Percentiles rank a stretch among this genome's conserved stretches.
Conservation (phyloP, 2,113 vertebrate species). For the Gobius niger region DNA sequence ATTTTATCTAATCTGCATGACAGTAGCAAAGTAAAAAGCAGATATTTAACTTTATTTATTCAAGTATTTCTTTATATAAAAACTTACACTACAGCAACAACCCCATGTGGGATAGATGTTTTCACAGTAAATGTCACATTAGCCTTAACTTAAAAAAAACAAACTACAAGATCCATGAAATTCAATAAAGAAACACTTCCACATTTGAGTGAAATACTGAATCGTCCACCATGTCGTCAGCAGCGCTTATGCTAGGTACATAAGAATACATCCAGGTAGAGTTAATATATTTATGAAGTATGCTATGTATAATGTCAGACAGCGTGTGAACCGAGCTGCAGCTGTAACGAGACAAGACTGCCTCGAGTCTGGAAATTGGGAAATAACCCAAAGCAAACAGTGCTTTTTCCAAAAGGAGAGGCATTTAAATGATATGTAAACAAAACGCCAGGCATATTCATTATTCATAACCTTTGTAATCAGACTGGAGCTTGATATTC, state of each 20-base stretch:
- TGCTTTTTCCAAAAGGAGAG: conserved; percentile 28
- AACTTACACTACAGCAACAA: conserved; percentile 75
- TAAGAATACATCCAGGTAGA: conserved; percentile 63
- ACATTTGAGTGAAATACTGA: conserved; percentile 51
- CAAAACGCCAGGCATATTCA: conserved; percentile 47
- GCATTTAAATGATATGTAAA: conserved; percentile 53
- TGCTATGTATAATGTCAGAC: conserved; percentile 53
- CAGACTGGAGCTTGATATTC: conserved; percentile 16
- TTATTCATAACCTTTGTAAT: conserved; percentile 11
- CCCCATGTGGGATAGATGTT: conserved; percentile 62
- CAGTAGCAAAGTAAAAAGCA: conserved; percentile 33
- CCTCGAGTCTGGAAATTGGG: conserved; percentile 46
- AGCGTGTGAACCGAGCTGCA: conserved; percentile 53
- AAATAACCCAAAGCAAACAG: conserved; percentile 44
- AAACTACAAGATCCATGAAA: conserved; percentile 57
- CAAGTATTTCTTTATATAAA: conserved; percentile 77
- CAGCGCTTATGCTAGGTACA: conserved; percentile 60
- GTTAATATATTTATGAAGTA: conserved; percentile 48
- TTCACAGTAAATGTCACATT: conserved; percentile 78
- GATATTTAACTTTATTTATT: conserved; percentile 63
- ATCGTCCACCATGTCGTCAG: conserved; percentile 33
- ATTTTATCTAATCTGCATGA: no score
- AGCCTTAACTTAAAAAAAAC: conserved; percentile 52
- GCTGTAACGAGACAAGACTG: conserved; percentile 50
- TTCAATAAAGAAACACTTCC: conserved; percentile 39